Base-by-base conservation (phyloP, 2,888 invertebrate genomes). In the Litoditis marina region DNA sequence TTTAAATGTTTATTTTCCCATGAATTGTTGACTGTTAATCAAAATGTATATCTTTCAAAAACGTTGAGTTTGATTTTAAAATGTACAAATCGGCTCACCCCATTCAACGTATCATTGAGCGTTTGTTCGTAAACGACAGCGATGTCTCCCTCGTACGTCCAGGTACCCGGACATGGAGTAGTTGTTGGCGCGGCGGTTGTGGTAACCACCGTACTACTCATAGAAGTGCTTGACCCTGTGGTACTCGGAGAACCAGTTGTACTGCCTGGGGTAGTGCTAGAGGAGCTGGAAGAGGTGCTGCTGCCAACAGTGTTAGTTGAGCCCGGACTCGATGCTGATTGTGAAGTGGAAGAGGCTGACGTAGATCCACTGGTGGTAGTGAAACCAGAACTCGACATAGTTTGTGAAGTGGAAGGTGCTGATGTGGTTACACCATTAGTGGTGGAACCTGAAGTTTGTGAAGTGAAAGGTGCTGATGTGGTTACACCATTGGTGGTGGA, bases 91-190 rank as follows among this genome's bases (percentile, higher is more conserved):
- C n/a, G n/a, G n/a, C n/a, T n/a, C n/a, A n/a, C n/a, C n/a, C n/a
- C n/a, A n/a, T n/a, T n/a, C n/a, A n/a, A n/a, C n/a, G n/a, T n/a
- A 6, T 6, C 11, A 8, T 28, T 36, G 42, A 27, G 19, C 27
- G 44, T 42, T 1, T 28, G 42, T 39, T 54, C 54, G 27, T 42
- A 54, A 28, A 54, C 27, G 19, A 54, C 19, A 11, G 44, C 54
- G n/a, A 42, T 19, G 25, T 54, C 54, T 22, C 54, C 54, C 19
- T 54, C 44, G 19, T 54, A 54, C 30, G 44, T 30, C 16, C 22
- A 42, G 19, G 36, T 54, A 8, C 52, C 54, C 5, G 54, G 54
- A 53, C 42, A 42, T 5, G 42, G 1, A 22, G 22, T 22, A 11
- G 42, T 11, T 42, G 42, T 42, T 5, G 42, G n/a, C 22, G 42